phyloP scores from a whole-genome alignment of 1,140 invertebrate genomes.

The Arion vulgaris region DNA sequence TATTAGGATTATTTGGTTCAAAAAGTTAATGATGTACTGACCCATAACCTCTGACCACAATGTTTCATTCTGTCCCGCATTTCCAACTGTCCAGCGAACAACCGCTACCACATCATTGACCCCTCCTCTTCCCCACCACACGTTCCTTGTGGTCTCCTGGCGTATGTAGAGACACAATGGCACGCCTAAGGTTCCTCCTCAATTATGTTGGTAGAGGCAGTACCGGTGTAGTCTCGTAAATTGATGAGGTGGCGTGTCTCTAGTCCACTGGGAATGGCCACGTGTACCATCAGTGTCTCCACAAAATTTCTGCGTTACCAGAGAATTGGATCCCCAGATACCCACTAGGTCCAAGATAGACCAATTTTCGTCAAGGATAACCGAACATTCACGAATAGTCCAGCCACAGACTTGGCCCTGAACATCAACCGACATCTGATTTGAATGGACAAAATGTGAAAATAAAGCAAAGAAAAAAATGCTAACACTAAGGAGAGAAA shows the following conservation, averaged over 20 bases:
- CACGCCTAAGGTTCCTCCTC: constrained; percentile 18
- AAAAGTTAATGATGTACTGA: no score
- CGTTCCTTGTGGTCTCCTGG: not conserved
- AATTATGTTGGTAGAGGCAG: constrained; percentile 8
- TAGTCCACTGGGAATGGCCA: not conserved
- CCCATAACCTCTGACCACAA: no score
- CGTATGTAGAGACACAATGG: not conserved
- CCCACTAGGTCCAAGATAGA: constrained; percentile 3
- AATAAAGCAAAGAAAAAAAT: no score
- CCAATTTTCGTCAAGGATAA: not conserved
- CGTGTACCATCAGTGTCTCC: not conserved
- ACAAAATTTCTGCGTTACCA: not conserved
- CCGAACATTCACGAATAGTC: not conserved
- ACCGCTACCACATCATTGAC: no score
- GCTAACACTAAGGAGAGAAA: no score
- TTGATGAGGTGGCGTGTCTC: constrained; percentile 28
- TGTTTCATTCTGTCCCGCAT: no score
- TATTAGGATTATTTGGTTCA: no score
- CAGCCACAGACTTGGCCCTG: not conserved
- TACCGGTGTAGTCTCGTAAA: not conserved
- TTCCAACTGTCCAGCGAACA: no score
- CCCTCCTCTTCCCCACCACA: not conserved
- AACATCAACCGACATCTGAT: no score
- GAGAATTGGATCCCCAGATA: constrained; percentile 15
- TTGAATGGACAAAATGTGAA: no score